Percentiles rank a stretch among this genome's conserved stretches.
phyloP scores from a whole-genome alignment of 2,113 vertebrate genomes.

The Sitta europaea region DNA sequence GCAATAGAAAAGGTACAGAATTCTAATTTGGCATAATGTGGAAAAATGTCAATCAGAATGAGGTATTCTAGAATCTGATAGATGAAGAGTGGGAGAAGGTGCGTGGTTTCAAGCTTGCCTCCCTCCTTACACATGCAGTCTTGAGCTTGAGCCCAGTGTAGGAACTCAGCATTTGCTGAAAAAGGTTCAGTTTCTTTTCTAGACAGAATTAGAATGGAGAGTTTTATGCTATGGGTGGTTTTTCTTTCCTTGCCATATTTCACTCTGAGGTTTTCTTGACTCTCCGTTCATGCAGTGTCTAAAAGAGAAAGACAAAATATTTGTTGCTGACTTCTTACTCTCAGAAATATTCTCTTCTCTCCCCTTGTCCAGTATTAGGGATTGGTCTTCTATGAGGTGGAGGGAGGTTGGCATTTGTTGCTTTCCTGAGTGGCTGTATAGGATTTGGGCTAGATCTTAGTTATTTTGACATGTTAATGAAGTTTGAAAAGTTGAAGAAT shows the following conservation, averaged over 20 bases:
- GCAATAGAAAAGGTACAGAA: conserved; percentile 84
- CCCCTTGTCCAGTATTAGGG: neutral
- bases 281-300: neutral
- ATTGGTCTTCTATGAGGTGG: neutral
- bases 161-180: neutral
- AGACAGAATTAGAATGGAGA: neutral
- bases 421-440: neutral
- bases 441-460: neutral
- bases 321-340: neutral
- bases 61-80: neutral
- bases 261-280: neutral
- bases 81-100: conserved; percentile 37
- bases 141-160: conserved; percentile 6
- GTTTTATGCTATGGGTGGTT: neutral
- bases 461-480: conserved; percentile 13
- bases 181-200: neutral
- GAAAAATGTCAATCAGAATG: neutral
- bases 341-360: neutral
- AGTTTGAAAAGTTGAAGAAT: neutral
- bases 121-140: neutral
- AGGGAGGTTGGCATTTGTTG: neutral
- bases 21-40: neutral
- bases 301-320: neutral
- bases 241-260: neutral
- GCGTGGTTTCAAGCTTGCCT: neutral